Conservation (phyloP, 2,113 vertebrate species). For the Plecturocebus donacophilus region DNA sequence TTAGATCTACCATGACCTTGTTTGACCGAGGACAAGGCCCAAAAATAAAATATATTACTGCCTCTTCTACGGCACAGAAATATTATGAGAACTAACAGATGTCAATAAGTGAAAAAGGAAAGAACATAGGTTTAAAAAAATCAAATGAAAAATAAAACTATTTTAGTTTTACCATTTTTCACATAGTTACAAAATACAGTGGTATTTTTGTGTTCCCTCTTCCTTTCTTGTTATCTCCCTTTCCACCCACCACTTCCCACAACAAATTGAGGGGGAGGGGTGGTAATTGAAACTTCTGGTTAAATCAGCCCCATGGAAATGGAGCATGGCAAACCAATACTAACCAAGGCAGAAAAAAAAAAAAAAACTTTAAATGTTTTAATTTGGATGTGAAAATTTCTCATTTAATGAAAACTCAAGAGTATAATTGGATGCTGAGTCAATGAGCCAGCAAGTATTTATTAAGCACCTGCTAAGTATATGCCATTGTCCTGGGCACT, state of each 20-base stretch:
- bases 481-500: neutral
- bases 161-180: neutral
- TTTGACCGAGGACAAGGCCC: neutral
- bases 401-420: constrained; percentile 64
- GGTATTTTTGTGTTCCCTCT: neutral
- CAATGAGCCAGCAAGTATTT: constrained; percentile 46
- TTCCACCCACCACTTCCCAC: neutral
- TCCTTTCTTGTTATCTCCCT: neutral
- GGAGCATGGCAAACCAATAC: constrained; percentile 32
- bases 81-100: neutral
- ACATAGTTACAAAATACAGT: neutral
- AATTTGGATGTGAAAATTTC: constrained; percentile 50
- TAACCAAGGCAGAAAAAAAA: neutral
- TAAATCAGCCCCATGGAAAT: constrained; percentile 44
- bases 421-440: constrained; percentile 43
- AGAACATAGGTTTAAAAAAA: neutral
- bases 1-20: neutral
- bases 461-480: constrained; percentile 47
- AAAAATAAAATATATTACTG: neutral
- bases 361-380: constrained; percentile 43
- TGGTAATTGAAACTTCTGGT: constrained; percentile 28
- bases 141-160: neutral
- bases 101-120: neutral
- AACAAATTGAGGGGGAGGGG: neutral
- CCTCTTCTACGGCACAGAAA: neutral